phyloP scores from a whole-genome alignment of 2,888 invertebrate genomes.

The Calameuta pallipes region DNA sequence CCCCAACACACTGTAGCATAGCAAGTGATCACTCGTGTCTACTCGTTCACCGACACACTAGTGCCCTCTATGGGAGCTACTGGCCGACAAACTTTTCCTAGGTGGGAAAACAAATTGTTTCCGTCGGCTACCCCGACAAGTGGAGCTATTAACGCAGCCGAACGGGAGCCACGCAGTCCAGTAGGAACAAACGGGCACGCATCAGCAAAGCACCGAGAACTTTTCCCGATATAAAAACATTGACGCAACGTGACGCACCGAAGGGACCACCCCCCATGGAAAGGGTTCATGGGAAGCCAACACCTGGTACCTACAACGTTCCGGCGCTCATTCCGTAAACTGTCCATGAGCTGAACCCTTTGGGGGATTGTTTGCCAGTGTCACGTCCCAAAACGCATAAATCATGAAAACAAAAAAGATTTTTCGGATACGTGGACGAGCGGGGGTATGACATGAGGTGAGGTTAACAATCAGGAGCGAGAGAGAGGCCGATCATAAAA shows the following conservation, averaged over 20 bases:
- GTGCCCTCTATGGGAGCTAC: background rate
- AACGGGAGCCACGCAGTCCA: background rate
- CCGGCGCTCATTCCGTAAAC: background rate
- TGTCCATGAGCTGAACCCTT: constrained; percentile 2
- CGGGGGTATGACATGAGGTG: background rate
- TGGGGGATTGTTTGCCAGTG: constrained; percentile 5
- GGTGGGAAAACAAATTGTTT: constrained; percentile 3
- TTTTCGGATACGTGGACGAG: background rate
- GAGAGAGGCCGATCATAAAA: background rate
- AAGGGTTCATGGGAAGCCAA: constrained; percentile 2
- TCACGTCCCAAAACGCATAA: constrained; percentile 21
- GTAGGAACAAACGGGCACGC: background rate
- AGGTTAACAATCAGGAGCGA: background rate
- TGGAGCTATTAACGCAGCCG: background rate
- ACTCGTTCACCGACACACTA: background rate
- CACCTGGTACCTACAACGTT: constrained; percentile 1
- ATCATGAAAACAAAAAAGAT: constrained; percentile 22
- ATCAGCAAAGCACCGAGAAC: background rate
- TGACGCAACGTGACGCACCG: constrained; percentile 3
- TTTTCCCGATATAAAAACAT: constrained; percentile 5
- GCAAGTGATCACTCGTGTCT: background rate
- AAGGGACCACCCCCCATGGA: background rate
- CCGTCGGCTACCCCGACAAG: background rate
- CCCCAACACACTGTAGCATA: background rate
- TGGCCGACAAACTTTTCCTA: background rate